Conservation (phyloP, 1,140 invertebrate species). For the Aphelinus atriplicis region DNA sequence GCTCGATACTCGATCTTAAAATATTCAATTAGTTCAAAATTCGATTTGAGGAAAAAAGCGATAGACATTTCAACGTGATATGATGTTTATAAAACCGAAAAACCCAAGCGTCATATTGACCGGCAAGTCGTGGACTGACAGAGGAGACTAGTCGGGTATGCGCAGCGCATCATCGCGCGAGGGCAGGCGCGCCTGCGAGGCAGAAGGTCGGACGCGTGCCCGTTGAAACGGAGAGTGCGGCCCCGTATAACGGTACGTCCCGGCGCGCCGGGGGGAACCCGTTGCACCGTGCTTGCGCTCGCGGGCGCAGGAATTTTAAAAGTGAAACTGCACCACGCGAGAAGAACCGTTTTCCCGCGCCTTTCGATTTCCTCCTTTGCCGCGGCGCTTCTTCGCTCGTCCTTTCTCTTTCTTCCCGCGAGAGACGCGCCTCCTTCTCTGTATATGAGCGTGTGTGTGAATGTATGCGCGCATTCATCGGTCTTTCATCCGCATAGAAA, state of each 20-base stretch:
- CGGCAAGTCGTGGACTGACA: no score
- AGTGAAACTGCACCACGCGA: conserved; percentile 31
- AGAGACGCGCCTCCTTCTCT: background rate
- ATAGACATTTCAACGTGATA: no score
- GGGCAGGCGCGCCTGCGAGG: no score
- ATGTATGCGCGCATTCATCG: no score
- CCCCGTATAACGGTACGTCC: conserved; percentile 9
- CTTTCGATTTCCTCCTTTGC: conserved; percentile 20
- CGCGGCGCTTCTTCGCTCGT: background rate
- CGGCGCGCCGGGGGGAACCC: background rate
- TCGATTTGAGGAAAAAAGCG: no score
- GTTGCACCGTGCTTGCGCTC: background rate
- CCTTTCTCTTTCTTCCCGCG: conserved; percentile 35
- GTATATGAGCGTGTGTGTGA: background rate
- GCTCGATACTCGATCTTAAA: no score
- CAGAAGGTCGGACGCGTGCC: background rate
- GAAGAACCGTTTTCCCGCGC: conserved; percentile 17
- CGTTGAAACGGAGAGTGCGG: conserved; percentile 21
- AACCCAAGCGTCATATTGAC: no score
- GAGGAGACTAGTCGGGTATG: no score
- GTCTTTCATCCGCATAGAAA: no score
- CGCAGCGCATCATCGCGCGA: no score
- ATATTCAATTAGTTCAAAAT: no score
- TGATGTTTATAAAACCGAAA: no score
- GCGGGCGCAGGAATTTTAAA: conserved; percentile 27